These are phyloP conservation scores for Aspidiotus rigidus DNA, from an alignment of 2,888 invertebrate genomes.

Conservation along the genomic window DNA sequence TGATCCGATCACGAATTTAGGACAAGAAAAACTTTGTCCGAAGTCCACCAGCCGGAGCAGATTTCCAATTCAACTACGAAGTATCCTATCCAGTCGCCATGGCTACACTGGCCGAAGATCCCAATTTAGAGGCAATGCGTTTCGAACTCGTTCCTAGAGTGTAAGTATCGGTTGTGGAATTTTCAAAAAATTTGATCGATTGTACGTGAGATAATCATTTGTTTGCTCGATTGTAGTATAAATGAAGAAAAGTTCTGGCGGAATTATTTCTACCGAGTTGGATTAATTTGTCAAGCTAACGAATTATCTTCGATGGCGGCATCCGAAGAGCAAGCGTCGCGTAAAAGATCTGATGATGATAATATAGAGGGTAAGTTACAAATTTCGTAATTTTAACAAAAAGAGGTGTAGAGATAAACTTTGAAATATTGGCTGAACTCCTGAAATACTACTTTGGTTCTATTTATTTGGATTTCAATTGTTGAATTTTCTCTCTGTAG, in stretches of 20 bases:
- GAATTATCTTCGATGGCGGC: constrained; percentile 60
- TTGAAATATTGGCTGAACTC: not conserved
- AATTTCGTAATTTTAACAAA: no score
- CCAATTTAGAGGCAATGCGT: constrained; percentile 94
- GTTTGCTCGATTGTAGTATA: constrained; percentile 52
- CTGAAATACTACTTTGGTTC: no score
- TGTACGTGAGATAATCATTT: constrained; percentile 24
- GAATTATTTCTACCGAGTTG: constrained; percentile 99
- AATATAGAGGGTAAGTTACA: constrained; percentile 19
- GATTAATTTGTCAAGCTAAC: constrained; percentile 93
- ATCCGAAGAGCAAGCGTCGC: constrained; percentile 20
- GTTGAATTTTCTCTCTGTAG: no score
- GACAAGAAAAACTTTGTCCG: constrained; percentile 96
- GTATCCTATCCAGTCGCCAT: constrained; percentile 85
- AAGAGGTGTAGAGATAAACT: no score
- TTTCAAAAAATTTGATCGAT: constrained; percentile 11
- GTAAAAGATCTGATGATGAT: constrained; percentile 17
- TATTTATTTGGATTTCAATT: no score
- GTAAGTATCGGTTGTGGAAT: constrained; percentile 54
- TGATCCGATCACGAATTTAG: constrained; percentile 44
- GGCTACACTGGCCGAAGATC: constrained; percentile 89
- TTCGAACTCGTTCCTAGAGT: constrained; percentile 99
- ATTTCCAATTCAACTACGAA: constrained; percentile 91
- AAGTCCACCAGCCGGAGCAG: constrained; percentile 89
- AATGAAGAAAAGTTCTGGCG: constrained; percentile 98